Percentiles rank a stretch among this genome's conserved stretches.
These are phyloP conservation scores for Brachionus calyciflorus DNA, from an alignment of 1,140 invertebrate genomes.

Conservation along the genomic window DNA sequence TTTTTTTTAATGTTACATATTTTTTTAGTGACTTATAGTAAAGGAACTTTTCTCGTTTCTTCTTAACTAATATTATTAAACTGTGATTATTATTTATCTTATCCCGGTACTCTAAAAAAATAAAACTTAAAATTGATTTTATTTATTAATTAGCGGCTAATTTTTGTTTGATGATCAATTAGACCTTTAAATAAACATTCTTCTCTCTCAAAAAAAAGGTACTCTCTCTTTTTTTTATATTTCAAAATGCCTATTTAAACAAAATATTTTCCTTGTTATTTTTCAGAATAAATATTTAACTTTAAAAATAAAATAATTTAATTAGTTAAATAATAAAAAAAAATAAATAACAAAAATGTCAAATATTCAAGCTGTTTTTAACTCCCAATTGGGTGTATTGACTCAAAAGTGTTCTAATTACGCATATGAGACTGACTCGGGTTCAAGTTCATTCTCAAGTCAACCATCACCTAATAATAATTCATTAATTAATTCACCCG, in stretches of 20 bases:
- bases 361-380: neutral
- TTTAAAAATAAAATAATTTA: neutral
- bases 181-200: slow-evolving; percentile 30
- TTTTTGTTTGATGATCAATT: slow-evolving; percentile 21
- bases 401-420: slow-evolving; percentile 20
- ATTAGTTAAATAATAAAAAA: neutral
- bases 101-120: neutral
- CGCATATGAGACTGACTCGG: slow-evolving; percentile 14
- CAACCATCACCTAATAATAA: neutral
- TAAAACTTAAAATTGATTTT: slow-evolving; percentile 40
- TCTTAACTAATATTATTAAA: slow-evolving; percentile 32
- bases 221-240: neutral
- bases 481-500: neutral
- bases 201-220: neutral
- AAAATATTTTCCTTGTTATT: neutral
- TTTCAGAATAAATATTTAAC: neutral
- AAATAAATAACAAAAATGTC: no score
- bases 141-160: neutral
- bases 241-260: neutral
- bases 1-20: no score
- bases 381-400: neutral
- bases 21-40: no score
- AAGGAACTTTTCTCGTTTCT: no score
- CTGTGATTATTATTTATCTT: slow-evolving; percentile 7
- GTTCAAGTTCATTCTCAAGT: slow-evolving; percentile 7